These are phyloP conservation scores for Choreutis nemorana DNA, from an alignment of 2,888 invertebrate species.

Conservation along the genomic window DNA sequence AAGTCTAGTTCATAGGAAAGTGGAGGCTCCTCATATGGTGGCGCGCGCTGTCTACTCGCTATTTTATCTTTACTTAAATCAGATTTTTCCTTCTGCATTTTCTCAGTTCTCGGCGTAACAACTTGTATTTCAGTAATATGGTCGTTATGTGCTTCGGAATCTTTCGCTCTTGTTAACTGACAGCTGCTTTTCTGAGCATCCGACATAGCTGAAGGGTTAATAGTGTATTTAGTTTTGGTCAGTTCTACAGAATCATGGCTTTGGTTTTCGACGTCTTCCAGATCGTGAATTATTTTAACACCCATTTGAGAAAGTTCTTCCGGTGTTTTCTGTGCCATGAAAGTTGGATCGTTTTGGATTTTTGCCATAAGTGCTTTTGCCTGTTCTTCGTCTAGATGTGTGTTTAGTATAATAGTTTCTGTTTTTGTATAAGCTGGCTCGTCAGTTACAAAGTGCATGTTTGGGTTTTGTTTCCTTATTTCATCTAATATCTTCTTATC, in stretches of 20 bases:
- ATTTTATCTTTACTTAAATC: slow-evolving; percentile 36
- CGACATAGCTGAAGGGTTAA: slow-evolving; percentile 46
- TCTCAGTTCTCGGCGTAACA: slow-evolving; percentile 57
- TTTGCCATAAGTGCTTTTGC: slow-evolving; percentile 53
- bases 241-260: slow-evolving; percentile 35
- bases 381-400: slow-evolving; percentile 52
- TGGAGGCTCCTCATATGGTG: slow-evolving; percentile 36
- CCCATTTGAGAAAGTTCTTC: slow-evolving; percentile 52
- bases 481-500: slow-evolving; percentile 48
- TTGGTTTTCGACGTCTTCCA: slow-evolving; percentile 42
- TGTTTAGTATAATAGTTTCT: slow-evolving; percentile 63
- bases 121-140: slow-evolving; percentile 81
- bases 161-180: no score
- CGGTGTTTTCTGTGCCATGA: slow-evolving; percentile 51
- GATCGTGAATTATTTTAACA: slow-evolving; percentile 44
- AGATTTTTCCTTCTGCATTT: slow-evolving; percentile 26
- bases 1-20: slow-evolving; percentile 51
- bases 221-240: slow-evolving; percentile 51
- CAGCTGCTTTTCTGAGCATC: slow-evolving; percentile 34
- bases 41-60: slow-evolving; percentile 44
- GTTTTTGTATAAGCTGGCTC: slow-evolving; percentile 56
- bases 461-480: slow-evolving; percentile 53
- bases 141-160: slow-evolving; percentile 39
- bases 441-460: slow-evolving; percentile 51
- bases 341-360: slow-evolving; percentile 51